phyloP scores from a whole-genome alignment of 23 tunicate species.

The Halocynthia aurantium region DNA sequence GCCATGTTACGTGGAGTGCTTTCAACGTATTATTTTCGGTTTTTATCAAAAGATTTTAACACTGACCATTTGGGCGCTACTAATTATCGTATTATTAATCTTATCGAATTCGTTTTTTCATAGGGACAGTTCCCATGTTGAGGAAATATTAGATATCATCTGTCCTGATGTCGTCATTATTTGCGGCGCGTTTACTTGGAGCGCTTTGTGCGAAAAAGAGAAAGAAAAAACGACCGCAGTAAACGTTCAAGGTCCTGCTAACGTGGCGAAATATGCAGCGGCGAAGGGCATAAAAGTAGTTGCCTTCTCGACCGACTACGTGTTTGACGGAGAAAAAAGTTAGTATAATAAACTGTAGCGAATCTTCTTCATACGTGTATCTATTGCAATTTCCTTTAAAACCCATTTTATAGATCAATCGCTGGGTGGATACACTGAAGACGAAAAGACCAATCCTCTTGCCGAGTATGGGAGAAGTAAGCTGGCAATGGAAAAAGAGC shows the following conservation, averaged over 20 bases:
- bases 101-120: not conserved
- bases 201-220: not conserved
- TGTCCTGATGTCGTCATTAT: constrained; percentile 3
- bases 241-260: not conserved
- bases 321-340: constrained; percentile 3
- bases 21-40: too few species aligned
- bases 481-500: not conserved
- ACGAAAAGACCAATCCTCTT: not conserved
- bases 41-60: too few species aligned
- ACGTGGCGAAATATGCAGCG: not conserved
- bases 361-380: not conserved
- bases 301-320: constrained; percentile 4
- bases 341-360: not conserved
- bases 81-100: not conserved
- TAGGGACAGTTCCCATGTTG: not conserved
- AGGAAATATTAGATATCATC: not conserved
- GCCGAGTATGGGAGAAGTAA: not conserved
- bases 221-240: not conserved
- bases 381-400: not conserved
- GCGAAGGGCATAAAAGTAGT: not conserved
- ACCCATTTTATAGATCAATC: not conserved
- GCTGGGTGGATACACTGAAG: not conserved
- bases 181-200: not conserved
- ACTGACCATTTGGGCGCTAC: too few species aligned
- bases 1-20: too few species aligned